These are phyloP conservation scores for Hydroisotoma schaefferi DNA, from an alignment of 2,888 invertebrate genomes.

Conservation along the genomic window DNA sequence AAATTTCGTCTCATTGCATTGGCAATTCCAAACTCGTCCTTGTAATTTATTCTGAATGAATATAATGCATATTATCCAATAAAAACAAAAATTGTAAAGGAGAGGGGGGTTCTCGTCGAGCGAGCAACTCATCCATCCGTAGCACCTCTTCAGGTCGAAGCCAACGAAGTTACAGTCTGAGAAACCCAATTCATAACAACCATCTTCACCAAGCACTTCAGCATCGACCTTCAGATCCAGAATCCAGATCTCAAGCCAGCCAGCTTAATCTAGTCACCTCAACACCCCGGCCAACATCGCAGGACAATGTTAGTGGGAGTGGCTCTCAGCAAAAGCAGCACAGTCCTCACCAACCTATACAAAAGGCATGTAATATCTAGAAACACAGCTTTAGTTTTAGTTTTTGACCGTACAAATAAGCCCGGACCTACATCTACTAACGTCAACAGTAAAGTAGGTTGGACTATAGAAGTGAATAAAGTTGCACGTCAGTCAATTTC, in stretches of 20 bases:
- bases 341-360: conserved; percentile 10
- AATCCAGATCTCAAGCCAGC: conserved; percentile 30
- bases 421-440: too few relatives aligned
- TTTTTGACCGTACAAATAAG: too few relatives aligned
- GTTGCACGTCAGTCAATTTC: too few relatives aligned
- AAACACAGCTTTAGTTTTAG: too few relatives aligned
- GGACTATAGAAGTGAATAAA: too few relatives aligned
- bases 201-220: conserved; percentile 41
- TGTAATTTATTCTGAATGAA: too few relatives aligned
- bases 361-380: conserved; percentile 17
- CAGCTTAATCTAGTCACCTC: conserved; percentile 19
- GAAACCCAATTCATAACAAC: conserved; percentile 30
- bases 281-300: neutral
- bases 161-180: conserved; percentile 44
- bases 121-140: conserved; percentile 45
- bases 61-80: too few relatives aligned
- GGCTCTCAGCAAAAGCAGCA: too few relatives aligned
- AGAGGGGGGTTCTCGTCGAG: conserved; percentile 38
- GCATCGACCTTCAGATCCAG: conserved; percentile 45
- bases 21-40: too few relatives aligned
- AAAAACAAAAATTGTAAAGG: too few relatives aligned
- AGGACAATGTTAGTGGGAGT: conserved; percentile 10
- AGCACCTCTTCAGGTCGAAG: conserved; percentile 41
- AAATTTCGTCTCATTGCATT: too few relatives aligned
- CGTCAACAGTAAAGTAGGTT: too few relatives aligned